Conservation (phyloP, 2,888 invertebrate species). For the Drosophila testacea region DNA sequence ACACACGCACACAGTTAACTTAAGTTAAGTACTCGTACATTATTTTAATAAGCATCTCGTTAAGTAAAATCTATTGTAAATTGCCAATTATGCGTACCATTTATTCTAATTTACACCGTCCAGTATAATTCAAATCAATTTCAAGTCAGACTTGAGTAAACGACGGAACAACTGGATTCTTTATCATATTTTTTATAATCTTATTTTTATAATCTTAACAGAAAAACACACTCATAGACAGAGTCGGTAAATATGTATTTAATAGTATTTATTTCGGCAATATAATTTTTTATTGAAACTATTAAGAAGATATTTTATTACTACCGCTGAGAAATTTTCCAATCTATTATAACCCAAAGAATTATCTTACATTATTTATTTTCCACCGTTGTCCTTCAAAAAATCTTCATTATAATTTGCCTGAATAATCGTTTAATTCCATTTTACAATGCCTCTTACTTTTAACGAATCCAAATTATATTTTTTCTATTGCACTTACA, state of each 20-base stretch:
- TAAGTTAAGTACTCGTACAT: conserved; percentile 10
- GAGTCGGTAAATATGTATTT: neutral
- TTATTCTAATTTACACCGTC: conserved; percentile 37
- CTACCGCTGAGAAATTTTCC: neutral
- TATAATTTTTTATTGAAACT: neutral
- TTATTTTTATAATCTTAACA: neutral
- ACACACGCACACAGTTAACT: conserved; percentile 15
- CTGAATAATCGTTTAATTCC: no score
- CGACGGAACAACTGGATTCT: neutral
- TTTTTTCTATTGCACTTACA: neutral
- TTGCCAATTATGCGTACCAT: conserved; percentile 61
- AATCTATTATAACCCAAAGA: neutral
- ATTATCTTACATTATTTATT: neutral
- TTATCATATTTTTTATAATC: neutral
- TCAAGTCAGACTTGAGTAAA: neutral
- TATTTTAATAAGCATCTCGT: conserved; percentile 10
- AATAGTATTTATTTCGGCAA: neutral
- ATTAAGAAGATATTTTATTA: neutral
- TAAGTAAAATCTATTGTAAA: conserved; percentile 48
- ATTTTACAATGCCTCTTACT: no score
- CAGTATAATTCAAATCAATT: conserved; percentile 10
- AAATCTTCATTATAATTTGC: neutral
- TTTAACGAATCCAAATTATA: no score
- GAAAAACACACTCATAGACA: neutral
- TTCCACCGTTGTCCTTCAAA: neutral